Percentiles rank a stretch among this genome's conserved stretches.
Evolutionary conservation across 2,888 invertebrate genomes (phyloP).

Genomic region (Lasioglossum calceatum): DNA sequence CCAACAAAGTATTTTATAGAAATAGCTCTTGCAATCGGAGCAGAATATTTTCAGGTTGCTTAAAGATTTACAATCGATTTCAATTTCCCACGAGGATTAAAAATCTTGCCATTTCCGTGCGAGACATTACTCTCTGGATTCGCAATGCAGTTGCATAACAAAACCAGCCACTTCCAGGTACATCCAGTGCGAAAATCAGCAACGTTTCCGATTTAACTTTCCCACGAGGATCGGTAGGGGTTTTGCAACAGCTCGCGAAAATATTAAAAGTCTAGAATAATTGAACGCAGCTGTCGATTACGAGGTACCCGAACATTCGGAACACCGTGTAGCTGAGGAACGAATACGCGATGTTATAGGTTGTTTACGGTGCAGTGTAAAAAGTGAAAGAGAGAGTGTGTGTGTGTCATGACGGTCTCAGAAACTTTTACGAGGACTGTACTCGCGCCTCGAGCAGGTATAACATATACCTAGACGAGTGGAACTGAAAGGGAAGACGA

Average conservation of each 20-base stretch:
- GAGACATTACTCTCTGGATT: neutral
- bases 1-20: neutral
- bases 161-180: neutral
- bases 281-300: neutral
- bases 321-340: neutral
- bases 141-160: neutral
- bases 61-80: too few species aligned
- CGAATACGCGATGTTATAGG: neutral
- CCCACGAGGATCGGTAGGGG: neutral
- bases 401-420: neutral
- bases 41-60: too few species aligned
- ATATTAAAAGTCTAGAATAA: neutral
- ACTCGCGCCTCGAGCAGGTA: conserved; percentile 59
- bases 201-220: neutral
- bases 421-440: conserved; percentile 58
- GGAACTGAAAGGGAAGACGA: conserved; percentile 71
- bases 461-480: conserved; percentile 65
- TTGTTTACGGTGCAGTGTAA: neutral
- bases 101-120: neutral
- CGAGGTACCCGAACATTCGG: neutral
- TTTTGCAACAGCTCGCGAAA: neutral
- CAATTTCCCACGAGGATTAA: neutral
- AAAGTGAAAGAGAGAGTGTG: neutral
- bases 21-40: neutral
- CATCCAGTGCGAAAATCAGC: neutral